A percentile compares a stretch with the other conserved stretches of the same genome.
phyloP scores from a whole-genome alignment of 2,888 invertebrate species.

The Stenodera caucasica region DNA sequence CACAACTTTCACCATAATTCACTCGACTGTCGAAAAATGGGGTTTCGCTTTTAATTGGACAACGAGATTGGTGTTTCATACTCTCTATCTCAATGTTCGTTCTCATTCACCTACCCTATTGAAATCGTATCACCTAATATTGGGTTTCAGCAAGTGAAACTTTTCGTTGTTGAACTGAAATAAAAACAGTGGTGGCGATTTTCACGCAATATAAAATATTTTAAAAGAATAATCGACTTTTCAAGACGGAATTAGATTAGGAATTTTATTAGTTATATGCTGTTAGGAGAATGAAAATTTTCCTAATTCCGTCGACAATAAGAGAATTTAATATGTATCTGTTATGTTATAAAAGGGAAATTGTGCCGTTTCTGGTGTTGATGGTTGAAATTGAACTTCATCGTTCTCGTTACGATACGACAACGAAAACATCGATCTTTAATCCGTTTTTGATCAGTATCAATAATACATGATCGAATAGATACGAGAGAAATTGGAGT shows the following conservation, averaged over 20 bases:
- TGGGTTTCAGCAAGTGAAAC: not conserved
- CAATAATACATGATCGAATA: not conserved
- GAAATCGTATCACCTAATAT: conserved; percentile 5
- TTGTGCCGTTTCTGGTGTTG: too few species aligned
- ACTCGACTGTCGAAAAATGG: conserved; percentile 38
- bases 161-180: not conserved
- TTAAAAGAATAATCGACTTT: not conserved
- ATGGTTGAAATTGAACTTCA: not conserved
- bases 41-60: conserved; percentile 38
- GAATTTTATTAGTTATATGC: not conserved
- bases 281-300: too few species aligned
- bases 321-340: too few species aligned
- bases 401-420: not conserved
- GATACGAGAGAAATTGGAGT: not conserved
- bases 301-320: too few species aligned
- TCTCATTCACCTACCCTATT: not conserved
- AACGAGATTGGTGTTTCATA: conserved; percentile 30
- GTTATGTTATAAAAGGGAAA: too few species aligned
- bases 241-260: not conserved
- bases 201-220: too few species aligned
- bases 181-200: not conserved
- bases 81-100: not conserved
- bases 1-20: conserved; percentile 36
- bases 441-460: conserved; percentile 1
- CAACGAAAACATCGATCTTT: not conserved